phyloP scores from a whole-genome alignment of 2,113 vertebrate genomes.

The Hyla sarda region DNA sequence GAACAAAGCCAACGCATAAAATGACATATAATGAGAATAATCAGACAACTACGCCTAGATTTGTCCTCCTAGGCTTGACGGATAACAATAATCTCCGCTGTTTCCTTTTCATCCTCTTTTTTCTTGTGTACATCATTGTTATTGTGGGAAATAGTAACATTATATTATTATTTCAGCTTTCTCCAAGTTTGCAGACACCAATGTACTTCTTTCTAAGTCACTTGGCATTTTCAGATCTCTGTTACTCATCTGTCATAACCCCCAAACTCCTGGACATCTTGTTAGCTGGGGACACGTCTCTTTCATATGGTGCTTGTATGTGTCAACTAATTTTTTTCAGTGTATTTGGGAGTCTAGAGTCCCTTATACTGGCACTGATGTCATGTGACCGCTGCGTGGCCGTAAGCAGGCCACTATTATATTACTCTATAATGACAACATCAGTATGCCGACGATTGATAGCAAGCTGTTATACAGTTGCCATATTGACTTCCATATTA shows the following conservation, averaged over 20 bases:
- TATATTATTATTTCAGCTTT: not conserved
- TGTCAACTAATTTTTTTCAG: constrained; percentile 16
- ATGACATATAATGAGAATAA: constrained; percentile 6
- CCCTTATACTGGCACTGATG: constrained; percentile 31
- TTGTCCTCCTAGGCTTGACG: constrained; percentile 11
- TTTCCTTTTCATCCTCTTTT: constrained; percentile 16
- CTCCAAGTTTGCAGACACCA: constrained; percentile 11
- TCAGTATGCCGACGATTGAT: constrained; percentile 25
- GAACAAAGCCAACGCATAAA: not conserved
- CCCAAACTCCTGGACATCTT: constrained; percentile 38
- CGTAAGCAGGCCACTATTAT: constrained; percentile 31
- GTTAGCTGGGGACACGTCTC: not conserved
- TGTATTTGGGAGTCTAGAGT: constrained; percentile 31
- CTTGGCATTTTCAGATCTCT: constrained; percentile 49
- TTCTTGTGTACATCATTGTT: constrained; percentile 8
- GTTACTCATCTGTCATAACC: constrained; percentile 47
- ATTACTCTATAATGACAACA: constrained; percentile 15
- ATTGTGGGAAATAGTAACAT: constrained; percentile 38
- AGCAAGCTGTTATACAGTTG: not conserved
- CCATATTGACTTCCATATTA: constrained; percentile 13
- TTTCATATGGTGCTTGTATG: constrained; percentile 18
- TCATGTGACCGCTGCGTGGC: constrained; percentile 44
- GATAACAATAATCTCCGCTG: not conserved
- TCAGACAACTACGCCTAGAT: not conserved
- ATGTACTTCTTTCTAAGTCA: constrained; percentile 51